Percentiles rank a stretch among this genome's conserved stretches.
Evolutionary conservation across 2,113 vertebrate species (phyloP).

Genomic region (Coptodon bakossiorum): DNA sequence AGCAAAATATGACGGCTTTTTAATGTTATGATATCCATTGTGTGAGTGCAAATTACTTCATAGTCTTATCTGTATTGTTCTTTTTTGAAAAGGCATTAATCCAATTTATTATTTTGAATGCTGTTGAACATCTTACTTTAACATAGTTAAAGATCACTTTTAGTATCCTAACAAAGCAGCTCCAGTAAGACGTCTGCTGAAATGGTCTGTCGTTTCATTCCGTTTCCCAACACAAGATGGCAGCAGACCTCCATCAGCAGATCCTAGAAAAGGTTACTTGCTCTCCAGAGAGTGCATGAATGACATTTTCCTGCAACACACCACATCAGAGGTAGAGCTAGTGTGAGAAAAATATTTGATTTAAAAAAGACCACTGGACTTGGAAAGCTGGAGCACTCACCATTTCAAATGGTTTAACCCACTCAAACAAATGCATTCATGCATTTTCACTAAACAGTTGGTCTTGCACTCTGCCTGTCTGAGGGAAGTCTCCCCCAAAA

Average conservation of each 20-base stretch:
- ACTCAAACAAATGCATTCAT: constrained; percentile 3
- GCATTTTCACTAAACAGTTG: background rate
- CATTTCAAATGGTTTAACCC: background rate
- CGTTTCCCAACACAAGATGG: constrained; percentile 51
- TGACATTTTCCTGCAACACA: background rate
- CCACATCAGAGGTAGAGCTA: background rate
- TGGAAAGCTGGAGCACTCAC: constrained; percentile 17
- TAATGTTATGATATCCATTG: background rate
- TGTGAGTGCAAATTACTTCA: background rate
- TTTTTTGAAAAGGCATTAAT: background rate
- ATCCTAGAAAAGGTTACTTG: background rate
- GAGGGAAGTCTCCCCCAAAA: background rate
- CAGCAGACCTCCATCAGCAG: constrained; percentile 45
- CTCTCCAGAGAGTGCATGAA: background rate
- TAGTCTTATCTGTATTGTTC: background rate
- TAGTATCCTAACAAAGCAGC: background rate
- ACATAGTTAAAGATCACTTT: background rate
- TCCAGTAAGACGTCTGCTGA: background rate
- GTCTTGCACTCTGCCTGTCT: background rate
- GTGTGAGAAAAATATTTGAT: constrained; percentile 1
- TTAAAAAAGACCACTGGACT: background rate
- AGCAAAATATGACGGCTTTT: background rate
- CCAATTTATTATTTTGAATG: background rate
- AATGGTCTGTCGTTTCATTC: background rate
- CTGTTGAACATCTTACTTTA: background rate